These are phyloP conservation scores for Darevskia mixta DNA, from an alignment of 2,797 vertebrate genomes.

Conservation along the genomic window DNA sequence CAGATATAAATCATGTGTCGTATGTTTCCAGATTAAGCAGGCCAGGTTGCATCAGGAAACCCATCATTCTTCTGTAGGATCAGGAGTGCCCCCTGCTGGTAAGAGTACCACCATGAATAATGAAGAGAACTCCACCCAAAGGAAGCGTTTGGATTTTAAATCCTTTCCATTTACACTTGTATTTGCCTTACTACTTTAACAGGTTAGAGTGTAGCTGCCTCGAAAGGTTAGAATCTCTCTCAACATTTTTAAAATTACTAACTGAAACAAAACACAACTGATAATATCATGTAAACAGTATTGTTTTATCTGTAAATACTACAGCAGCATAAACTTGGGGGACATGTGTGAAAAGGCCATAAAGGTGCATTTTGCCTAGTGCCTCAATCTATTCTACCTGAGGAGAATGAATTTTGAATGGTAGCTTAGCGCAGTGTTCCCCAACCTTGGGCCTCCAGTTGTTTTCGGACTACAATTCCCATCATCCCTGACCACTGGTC, in stretches of 20 bases:
- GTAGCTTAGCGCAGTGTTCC: background rate
- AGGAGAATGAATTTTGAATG: background rate
- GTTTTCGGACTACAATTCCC: no score
- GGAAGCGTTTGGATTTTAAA: accelerated
- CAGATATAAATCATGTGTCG: constrained; percentile 72
- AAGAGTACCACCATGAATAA: background rate
- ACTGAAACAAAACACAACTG: no score
- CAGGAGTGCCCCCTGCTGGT: constrained; percentile 76
- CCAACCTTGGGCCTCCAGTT: no score
- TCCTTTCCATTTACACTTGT: background rate
- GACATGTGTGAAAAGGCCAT: no score
- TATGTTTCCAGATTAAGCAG: constrained; percentile 62
- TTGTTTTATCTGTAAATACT: background rate
- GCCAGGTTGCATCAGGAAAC: constrained; percentile 55
- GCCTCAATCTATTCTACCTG: background rate
- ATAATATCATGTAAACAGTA: background rate
- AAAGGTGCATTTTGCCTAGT: background rate
- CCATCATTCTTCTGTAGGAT: constrained; percentile 59
- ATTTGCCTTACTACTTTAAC: background rate
- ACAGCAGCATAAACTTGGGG: background rate
- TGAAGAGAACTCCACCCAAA: background rate
- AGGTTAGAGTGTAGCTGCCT: background rate
- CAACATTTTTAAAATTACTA: no score
- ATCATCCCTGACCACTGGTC: no score
- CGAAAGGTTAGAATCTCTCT: constrained; percentile 1